Evolutionary conservation across 1,140 invertebrate genomes (phyloP), one percentile per base, ranked within the genome.

Genomic region (Ostrea denselamellosa): DNA sequence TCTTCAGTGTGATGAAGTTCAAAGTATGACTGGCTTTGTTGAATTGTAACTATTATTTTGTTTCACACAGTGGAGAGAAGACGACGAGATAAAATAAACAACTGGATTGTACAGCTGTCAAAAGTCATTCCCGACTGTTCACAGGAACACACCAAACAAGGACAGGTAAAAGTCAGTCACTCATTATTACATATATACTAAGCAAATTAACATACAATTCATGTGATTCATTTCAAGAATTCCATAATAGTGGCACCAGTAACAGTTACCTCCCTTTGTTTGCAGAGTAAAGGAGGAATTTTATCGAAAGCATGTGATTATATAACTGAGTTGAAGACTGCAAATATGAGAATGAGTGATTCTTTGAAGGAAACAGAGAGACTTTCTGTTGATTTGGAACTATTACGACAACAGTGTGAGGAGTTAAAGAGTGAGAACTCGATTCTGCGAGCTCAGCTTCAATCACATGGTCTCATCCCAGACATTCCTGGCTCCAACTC

Each of bases 301-400:
- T 95, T 99, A 88, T 97, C 98, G 4, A 99, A 99, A 95, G 98
- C 98, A 3, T 99, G 98, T 95, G 98, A 99, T 93, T 98, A 99
- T 94, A 99, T 99, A 89, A 96, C 96, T 83, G 98, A 98, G 93
- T 96, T 99, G 86, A 96, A 97, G 87, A 96, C 96, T 28, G 96
- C 96, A 65, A 97, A 98, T 94, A 96, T 96, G 91, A 96, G 96
- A 93, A 95, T 96, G 90, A 94, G 95, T 5, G 96, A 96, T 86
- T 96, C 95, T 92, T 90, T 96, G 34, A 96, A 96, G 86, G 96
- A 97, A 85, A 96, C 96, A 83, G 96, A 97, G 90, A 95, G 96
- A 87, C 89, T 96, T 19, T 94, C 95, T n/a, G 94, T 96, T 85
- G 96, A 97, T 91, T 93, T 96, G 28, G 95, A 96, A 88, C 90